These are phyloP conservation scores for Parauchenoglanis ngamensis DNA, from an alignment of 2,797 vertebrate genomes.

Conservation along the genomic window DNA sequence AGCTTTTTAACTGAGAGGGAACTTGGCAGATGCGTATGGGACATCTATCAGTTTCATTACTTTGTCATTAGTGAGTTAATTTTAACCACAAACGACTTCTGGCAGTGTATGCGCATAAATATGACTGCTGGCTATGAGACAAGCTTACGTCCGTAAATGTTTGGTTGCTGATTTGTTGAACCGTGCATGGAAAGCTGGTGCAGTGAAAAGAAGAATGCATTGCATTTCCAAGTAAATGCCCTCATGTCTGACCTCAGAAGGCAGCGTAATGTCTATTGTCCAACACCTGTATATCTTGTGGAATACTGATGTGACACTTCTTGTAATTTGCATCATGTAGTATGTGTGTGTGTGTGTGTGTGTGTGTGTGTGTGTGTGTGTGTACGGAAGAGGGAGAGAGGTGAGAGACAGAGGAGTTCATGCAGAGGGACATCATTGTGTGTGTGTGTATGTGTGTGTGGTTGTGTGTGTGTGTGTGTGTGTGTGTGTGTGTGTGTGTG, in stretches of 20 bases:
- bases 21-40: background rate
- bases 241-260: background rate
- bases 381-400: background rate
- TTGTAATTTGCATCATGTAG: background rate
- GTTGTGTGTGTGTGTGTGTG: background rate
- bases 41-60: slow-evolving; percentile 2
- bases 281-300: background rate
- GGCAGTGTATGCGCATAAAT: background rate
- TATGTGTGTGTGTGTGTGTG: slow-evolving; percentile 2
- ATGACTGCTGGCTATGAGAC: background rate
- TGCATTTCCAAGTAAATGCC: background rate
- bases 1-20: background rate
- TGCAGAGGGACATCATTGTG: too few species aligned
- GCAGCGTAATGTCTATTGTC: background rate
- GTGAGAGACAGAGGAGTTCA: too few species aligned
- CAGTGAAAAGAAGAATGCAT: background rate
- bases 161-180: background rate
- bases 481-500: background rate
- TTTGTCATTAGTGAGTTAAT: background rate
- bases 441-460: too few species aligned
- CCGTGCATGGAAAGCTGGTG: background rate
- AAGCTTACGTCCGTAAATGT: background rate
- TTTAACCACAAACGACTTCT: background rate
- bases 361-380: slow-evolving; percentile 12
- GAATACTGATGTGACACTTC: background rate